Evolutionary conservation across 2,113 vertebrate species (phyloP), one percentile per base, ranked within the genome.

Genomic region (Sinocyclocheilus rhinocerous): DNA sequence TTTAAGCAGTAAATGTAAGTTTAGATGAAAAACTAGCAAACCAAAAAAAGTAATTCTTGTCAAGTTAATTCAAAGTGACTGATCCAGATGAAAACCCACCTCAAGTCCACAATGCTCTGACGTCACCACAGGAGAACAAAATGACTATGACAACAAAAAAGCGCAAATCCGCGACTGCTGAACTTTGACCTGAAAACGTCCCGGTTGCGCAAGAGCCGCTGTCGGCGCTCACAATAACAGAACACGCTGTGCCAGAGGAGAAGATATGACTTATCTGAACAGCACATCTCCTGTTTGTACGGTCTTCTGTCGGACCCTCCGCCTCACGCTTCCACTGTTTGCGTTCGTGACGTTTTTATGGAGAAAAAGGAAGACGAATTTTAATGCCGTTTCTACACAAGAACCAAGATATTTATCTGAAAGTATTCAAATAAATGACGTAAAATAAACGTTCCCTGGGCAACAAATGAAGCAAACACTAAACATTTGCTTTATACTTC

Each of bases 161-260:
- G 8, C 9, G 15, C 39, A 67, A 11, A 50, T 42, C 29, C 1
- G 24, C 48, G 24, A 45, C 77, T 13, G 77, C 86, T 90, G 92
- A 95, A 93, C 94, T 92, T 89, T 94, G 89, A 94, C 94, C 92
- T 84, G 84, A 87, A 94, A 93, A 91, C 87, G 84, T 88, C 81
- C 84, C 84, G 83, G 86, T 93, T 94, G 92, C 90, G 91, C 87
- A 93, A 94, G 87, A 59, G 85, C 84, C 4, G 69, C 84, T 86
- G 86, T 76, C 39, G 73, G 73, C 20, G 92, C 90, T 55, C 57
- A 59, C 69, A 79, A 81, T 16, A 81, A 78, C 36, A 87, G 90
- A 75, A 89, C 88, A 89, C 75, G 20, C 88, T 89, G 93, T 92
- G 91, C 91, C 87, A 87, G 86, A 83, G 87, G 76, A 90, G 83